A percentile compares a stretch with the other conserved stretches of the same genome.
phyloP scores from a whole-genome alignment of 2,113 vertebrate genomes.

The Ctenodactylus gundi region DNA sequence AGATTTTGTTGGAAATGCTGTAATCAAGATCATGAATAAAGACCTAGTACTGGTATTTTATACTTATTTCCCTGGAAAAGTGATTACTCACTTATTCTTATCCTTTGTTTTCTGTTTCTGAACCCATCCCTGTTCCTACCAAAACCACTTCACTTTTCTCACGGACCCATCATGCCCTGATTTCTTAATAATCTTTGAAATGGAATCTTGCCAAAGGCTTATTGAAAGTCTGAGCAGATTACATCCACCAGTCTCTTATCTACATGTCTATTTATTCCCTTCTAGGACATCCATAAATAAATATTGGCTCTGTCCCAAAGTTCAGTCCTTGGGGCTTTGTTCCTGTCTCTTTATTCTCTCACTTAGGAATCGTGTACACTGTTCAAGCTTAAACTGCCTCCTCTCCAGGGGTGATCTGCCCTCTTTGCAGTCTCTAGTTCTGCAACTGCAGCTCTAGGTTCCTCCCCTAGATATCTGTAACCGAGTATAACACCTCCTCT shows the following conservation, averaged over 20 bases:
- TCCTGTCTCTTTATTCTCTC: slow-evolving; percentile 62
- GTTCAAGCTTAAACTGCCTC: slow-evolving; percentile 40
- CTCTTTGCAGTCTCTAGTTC: background rate
- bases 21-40: slow-evolving; percentile 35
- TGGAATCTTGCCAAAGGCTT: slow-evolving; percentile 74
- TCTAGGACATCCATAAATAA: slow-evolving; percentile 74
- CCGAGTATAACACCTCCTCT: background rate
- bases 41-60: background rate
- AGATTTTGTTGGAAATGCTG: slow-evolving; percentile 44
- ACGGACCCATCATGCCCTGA: background rate
- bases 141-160: background rate
- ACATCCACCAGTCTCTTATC: slow-evolving; percentile 72
- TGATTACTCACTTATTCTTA: background rate
- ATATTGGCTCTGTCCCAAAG: slow-evolving; percentile 65
- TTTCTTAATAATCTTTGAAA: slow-evolving; percentile 72
- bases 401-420: background rate
- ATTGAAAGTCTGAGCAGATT: slow-evolving; percentile 74
- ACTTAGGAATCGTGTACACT: slow-evolving; percentile 11
- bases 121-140: slow-evolving; percentile 18
- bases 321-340: slow-evolving; percentile 63
- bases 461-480: background rate
- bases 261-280: slow-evolving; percentile 76
- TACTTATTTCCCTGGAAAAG: background rate
- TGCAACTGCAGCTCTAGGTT: background rate
- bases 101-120: slow-evolving; percentile 34